Base-by-base conservation (phyloP, 2,113 vertebrate species). In the Camelus bactrianus region DNA sequence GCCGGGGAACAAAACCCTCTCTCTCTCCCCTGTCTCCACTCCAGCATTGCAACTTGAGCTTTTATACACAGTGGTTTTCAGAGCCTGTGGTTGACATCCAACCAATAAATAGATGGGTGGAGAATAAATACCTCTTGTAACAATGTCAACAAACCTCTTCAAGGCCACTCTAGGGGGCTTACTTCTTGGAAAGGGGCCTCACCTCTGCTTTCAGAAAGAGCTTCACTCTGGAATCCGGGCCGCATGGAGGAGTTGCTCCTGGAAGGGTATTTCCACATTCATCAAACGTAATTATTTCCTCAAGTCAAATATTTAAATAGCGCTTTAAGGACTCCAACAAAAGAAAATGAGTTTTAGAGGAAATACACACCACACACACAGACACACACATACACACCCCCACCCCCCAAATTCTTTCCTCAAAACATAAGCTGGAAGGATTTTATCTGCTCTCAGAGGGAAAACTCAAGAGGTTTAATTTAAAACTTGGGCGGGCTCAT, bases 331-430 rank as follows among this genome's bases (percentile, higher is more conserved):
- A 65, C 83, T 70, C 88, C 89, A 46, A 87, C 69, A 79, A 70
- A 97, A 89, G 80, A 81, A 88, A 64, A 38, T 13, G 75, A 65
- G 70, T 76, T 93, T 97, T 94, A 77, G 96, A 94, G 95, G 83
- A 46, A 83, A 96, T 30, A 83, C 22, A 35, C 20, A 46, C 83
- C 17, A 28, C 48, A 56, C 60, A 76, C 81, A n/a, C 67, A 17
- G 28, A 12, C 54, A 26, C 19, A 6, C 67, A 35, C 52, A 30
- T 28, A 48, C 64, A 46, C 77, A 10, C 48, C 22, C 17, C 54
- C 30, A 12, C 73, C 1, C 73, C n/a, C 75, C 60, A 50, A 54
- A 95, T 2, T 8, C 24, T 62, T 96, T 93, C 97, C 96, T 97
- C 91, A 86, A 56, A 92, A 89, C 67, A 42, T 86, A 38, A 94